Conservation (phyloP, 2,888 invertebrate species). For the Leptinotarsa tumamoca region DNA sequence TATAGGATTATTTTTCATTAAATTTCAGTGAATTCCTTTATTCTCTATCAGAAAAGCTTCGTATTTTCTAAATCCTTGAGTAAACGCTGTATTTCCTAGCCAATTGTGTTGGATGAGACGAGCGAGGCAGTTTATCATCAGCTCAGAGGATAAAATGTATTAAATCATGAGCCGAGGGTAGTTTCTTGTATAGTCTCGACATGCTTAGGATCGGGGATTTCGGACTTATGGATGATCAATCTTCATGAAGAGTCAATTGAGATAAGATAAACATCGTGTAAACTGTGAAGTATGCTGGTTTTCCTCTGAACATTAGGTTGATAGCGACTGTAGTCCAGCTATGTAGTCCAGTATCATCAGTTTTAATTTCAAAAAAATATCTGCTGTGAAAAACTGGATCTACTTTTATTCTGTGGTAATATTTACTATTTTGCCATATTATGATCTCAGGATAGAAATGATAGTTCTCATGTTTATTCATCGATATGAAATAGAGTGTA, state of each 20-base stretch:
- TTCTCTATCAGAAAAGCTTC: background rate
- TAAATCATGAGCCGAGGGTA: slow-evolving; percentile 29
- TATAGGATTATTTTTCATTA: too few relatives aligned
- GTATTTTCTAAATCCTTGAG: background rate
- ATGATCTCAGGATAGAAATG: too few relatives aligned
- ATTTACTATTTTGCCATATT: too few relatives aligned
- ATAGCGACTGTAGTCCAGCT: too few relatives aligned
- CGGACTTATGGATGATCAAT: slow-evolving; percentile 44
- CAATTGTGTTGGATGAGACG: background rate
- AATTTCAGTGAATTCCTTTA: too few relatives aligned
- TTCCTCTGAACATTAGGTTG: background rate
- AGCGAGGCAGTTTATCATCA: slow-evolving; percentile 2
- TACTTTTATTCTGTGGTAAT: too few relatives aligned
- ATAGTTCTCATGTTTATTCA: too few relatives aligned
- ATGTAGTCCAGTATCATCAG: too few relatives aligned
- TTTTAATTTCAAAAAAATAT: background rate
- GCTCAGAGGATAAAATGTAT: background rate
- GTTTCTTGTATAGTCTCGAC: slow-evolving; percentile 44
- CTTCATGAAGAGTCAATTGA: slow-evolving; percentile 43
- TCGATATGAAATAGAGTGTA: too few relatives aligned
- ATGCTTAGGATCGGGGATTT: slow-evolving; percentile 40
- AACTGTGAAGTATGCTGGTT: background rate
- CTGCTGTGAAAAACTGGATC: background rate
- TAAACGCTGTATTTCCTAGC: background rate
- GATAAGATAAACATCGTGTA: slow-evolving; percentile 36